Evolutionary conservation across 2,113 vertebrate genomes (phyloP).

Genomic region (Sakesphorus luctuosus): DNA sequence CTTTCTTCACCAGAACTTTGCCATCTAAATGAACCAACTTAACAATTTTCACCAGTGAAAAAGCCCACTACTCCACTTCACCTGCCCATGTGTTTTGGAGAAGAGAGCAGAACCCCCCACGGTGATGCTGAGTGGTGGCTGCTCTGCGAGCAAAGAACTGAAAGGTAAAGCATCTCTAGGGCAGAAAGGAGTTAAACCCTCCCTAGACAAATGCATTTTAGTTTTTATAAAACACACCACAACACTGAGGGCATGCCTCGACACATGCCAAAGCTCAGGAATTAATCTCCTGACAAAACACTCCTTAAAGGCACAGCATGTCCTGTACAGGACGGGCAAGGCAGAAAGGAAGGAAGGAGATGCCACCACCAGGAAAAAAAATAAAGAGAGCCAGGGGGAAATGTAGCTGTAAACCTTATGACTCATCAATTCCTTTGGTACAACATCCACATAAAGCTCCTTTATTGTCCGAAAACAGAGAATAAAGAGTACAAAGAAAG

Average conservation of each 20-base stretch:
- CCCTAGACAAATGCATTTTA: background rate
- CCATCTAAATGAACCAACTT: background rate
- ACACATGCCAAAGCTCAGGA: constrained; percentile 42
- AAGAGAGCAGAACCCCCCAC: background rate
- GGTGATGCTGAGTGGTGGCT: background rate
- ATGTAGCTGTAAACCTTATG: background rate
- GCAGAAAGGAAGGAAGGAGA: background rate
- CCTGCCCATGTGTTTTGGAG: background rate
- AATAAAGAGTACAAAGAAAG: background rate
- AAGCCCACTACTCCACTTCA: background rate
- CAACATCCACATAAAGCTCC: background rate
- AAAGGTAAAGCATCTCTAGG: background rate
- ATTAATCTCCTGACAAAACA: constrained; percentile 12
- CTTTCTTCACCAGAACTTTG: background rate
- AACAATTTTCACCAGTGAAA: background rate
- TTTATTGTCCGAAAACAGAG: constrained; percentile 1
- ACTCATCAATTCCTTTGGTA: background rate
- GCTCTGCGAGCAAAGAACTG: background rate
- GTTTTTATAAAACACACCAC: background rate
- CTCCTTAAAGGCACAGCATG: constrained; percentile 37
- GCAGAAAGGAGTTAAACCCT: constrained; percentile 22
- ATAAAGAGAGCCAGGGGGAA: background rate
- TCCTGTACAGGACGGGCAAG: background rate
- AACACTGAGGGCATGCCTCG: constrained; percentile 24
- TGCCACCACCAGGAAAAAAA: background rate